Evolutionary conservation across 2,888 invertebrate species (phyloP).

Genomic region (Himalopsyche anomala): DNA sequence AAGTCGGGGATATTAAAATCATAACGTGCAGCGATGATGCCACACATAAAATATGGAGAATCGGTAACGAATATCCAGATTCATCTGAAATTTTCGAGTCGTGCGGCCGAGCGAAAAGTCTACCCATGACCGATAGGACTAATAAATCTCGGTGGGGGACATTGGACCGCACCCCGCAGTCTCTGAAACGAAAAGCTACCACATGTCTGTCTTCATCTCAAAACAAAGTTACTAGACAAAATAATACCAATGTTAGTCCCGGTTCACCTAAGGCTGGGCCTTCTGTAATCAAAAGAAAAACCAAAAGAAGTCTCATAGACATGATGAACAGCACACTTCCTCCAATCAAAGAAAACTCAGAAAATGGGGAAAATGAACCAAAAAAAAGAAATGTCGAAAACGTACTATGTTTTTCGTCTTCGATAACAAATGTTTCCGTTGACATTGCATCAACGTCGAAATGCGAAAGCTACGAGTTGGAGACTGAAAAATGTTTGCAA

Average conservation of each 20-base stretch:
- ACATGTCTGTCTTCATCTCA: constrained; percentile 53
- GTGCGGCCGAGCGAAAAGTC: constrained; percentile 74
- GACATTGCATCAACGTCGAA: constrained; percentile 59
- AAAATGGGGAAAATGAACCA: constrained; percentile 67
- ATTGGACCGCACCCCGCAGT: constrained; percentile 75
- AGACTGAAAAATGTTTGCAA: constrained; percentile 66
- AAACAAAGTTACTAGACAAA: constrained; percentile 48
- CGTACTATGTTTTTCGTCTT: neutral
- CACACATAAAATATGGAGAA: constrained; percentile 85
- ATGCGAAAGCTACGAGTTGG: constrained; percentile 57
- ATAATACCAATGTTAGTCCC: constrained; percentile 50
- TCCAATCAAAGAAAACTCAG: constrained; percentile 68
- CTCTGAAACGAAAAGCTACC: constrained; percentile 71
- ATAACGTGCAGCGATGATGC: constrained; percentile 92
- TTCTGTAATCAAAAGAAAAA: constrained; percentile 66
- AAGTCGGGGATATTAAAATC: constrained; percentile 77
- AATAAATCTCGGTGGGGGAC: constrained; percentile 53
- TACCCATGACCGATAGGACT: constrained; percentile 66
- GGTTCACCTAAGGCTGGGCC: constrained; percentile 6
- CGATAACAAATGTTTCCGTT: neutral
- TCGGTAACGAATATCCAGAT: constrained; percentile 76
- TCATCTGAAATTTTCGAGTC: constrained; percentile 70
- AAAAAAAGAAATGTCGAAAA: constrained; percentile 68
- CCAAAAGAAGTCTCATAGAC: constrained; percentile 73
- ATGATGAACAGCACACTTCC: constrained; percentile 69